A percentile compares a stretch with the other conserved stretches of the same genome.
These are phyloP conservation scores for Margarornis squamiger DNA, from an alignment of 2,797 vertebrate genomes.

Conservation along the genomic window DNA sequence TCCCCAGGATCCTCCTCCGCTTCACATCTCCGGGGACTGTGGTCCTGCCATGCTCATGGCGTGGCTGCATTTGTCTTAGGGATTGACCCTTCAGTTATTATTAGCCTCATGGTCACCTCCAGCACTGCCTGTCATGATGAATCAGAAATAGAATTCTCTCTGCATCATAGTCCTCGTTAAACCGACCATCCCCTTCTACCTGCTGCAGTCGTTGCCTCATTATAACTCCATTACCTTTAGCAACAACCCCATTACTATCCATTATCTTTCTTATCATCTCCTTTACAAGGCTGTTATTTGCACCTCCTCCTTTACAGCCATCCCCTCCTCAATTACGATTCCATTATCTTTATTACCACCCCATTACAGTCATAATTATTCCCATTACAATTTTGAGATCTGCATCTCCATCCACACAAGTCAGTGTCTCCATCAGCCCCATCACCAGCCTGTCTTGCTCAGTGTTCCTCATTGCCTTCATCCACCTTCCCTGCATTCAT, in stretches of 20 bases:
- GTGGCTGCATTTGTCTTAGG: background rate
- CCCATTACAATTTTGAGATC: constrained; percentile 67
- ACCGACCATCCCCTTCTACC: constrained; percentile 41
- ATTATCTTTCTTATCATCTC: constrained; percentile 69
- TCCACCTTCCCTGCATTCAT: background rate
- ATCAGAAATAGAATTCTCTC: constrained; percentile 28
- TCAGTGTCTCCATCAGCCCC: constrained; percentile 9
- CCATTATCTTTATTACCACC: constrained; percentile 77
- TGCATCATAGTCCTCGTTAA: constrained; percentile 42
- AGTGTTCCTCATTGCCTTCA: background rate
- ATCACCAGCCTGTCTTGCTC: background rate
- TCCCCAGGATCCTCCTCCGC: background rate
- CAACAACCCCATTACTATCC: constrained; percentile 68
- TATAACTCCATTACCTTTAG: constrained; percentile 77
- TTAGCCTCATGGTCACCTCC: constrained; percentile 34
- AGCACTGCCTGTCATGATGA: background rate
- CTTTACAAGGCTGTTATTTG: constrained; percentile 68
- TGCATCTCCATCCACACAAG: constrained; percentile 39
- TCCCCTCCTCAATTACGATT: constrained; percentile 74
- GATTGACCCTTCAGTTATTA: constrained; percentile 46
- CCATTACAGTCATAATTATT: constrained; percentile 73
- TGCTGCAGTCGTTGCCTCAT: constrained; percentile 54
- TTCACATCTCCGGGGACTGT: background rate
- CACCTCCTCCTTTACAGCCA: constrained; percentile 69
- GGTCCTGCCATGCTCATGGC: background rate